Evolutionary conservation across 2,113 vertebrate genomes (phyloP).

Genomic region (Apeltes quadracus): DNA sequence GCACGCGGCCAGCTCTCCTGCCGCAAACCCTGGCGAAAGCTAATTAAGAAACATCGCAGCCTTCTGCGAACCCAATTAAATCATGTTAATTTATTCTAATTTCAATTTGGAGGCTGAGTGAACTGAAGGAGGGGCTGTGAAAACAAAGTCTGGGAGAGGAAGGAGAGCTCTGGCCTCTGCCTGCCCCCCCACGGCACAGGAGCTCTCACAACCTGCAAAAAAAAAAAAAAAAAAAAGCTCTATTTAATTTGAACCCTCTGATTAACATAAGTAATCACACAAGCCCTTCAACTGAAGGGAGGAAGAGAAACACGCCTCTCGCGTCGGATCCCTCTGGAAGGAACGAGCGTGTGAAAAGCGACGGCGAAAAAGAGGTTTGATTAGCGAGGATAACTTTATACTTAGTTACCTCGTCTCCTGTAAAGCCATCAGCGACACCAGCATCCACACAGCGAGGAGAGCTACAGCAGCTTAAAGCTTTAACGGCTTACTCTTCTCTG

Average conservation of each 20-base stretch:
- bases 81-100: constrained; percentile 84
- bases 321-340: constrained; percentile 47
- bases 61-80: constrained; percentile 84
- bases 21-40: constrained; percentile 71
- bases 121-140: constrained; percentile 62
- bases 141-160: constrained; percentile 71
- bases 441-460: background rate
- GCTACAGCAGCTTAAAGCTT: constrained; percentile 5
- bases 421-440: background rate
- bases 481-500: constrained; percentile 32
- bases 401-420: background rate
- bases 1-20: constrained; percentile 57
- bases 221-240: no score
- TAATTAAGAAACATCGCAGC: constrained; percentile 82
- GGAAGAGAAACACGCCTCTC: constrained; percentile 52
- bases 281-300: constrained; percentile 60
- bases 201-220: constrained; percentile 63
- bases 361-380: background rate
- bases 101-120: constrained; percentile 77
- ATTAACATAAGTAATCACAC: constrained; percentile 73
- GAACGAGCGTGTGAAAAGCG: constrained; percentile 4
- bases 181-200: constrained; percentile 53
- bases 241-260: constrained; percentile 76
- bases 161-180: constrained; percentile 67
- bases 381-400: no score